Conservation (phyloP, 2,888 invertebrate species). For the Melipona bicolor region DNA sequence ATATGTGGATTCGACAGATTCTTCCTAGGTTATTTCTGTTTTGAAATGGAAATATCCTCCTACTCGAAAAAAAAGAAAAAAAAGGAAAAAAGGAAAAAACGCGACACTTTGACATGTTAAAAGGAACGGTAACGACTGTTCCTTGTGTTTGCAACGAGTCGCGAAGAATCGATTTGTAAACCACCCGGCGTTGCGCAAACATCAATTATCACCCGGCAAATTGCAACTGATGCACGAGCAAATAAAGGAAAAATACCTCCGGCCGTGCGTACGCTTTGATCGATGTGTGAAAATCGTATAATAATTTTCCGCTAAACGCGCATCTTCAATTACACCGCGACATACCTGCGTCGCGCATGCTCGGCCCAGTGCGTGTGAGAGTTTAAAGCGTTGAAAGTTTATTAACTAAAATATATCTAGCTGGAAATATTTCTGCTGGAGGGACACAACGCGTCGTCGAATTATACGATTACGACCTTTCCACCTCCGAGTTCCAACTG, state of each 20-base stretch:
- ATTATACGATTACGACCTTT: slow-evolving; percentile 3
- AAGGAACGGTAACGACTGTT: background rate
- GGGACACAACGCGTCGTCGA: background rate
- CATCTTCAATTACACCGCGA: too few relatives aligned
- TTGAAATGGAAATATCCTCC: background rate
- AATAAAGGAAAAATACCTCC: background rate
- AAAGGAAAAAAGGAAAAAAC: too few relatives aligned
- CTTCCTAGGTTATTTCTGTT: background rate
- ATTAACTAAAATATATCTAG: background rate
- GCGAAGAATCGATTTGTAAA: background rate
- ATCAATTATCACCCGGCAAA: background rate
- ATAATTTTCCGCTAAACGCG: too few relatives aligned
- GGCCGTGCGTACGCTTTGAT: background rate
- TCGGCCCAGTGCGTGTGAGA: too few relatives aligned
- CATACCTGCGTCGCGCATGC: background rate
- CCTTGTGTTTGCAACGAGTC: background rate
- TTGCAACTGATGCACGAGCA: background rate
- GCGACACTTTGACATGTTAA: background rate
- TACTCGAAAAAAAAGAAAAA: background rate
- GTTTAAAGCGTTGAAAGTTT: background rate
- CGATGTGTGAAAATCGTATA: background rate
- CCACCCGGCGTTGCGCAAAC: background rate
- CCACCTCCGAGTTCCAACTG: background rate
- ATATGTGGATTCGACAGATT: background rate
- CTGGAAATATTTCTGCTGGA: background rate